A percentile compares a stretch with the other conserved stretches of the same genome.
Evolutionary conservation across 2,797 vertebrate genomes (phyloP).

Genomic region (Potorous gilbertii): DNA sequence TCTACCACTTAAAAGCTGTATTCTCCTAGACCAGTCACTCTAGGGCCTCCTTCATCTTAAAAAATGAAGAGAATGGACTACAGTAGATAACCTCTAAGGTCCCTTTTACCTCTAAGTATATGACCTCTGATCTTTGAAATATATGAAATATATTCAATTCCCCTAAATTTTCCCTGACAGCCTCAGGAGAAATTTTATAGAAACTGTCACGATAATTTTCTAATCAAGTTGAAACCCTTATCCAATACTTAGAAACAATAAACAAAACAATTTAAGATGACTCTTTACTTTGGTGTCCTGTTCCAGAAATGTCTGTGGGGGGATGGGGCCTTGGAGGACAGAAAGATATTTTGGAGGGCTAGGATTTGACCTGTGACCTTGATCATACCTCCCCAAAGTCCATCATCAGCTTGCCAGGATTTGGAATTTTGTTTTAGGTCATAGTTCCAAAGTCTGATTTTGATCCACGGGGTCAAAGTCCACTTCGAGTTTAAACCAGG

Average conservation of each 20-base stretch:
- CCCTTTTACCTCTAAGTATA: background rate
- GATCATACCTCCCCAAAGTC: slow-evolving; percentile 60
- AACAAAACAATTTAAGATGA: slow-evolving; percentile 75
- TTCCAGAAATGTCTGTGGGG: slow-evolving; percentile 75
- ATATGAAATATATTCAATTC: background rate
- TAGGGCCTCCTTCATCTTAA: slow-evolving; percentile 45
- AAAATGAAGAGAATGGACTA: background rate
- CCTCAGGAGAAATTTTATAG: slow-evolving; percentile 53
- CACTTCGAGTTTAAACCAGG: slow-evolving; percentile 69
- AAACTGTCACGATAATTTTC: slow-evolving; percentile 75
- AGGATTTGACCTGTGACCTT: slow-evolving; percentile 74
- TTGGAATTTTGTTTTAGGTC: slow-evolving; percentile 74
- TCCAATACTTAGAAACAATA: slow-evolving; percentile 76
- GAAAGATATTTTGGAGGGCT: slow-evolving; percentile 64
- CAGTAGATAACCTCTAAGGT: background rate
- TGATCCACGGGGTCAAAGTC: slow-evolving; percentile 72
- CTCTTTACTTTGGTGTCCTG: slow-evolving; percentile 61
- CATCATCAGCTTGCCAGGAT: slow-evolving; percentile 49
- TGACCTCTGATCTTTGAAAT: background rate
- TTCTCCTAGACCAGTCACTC: background rate
- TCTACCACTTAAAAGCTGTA: background rate
- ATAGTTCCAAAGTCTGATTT: slow-evolving; percentile 76
- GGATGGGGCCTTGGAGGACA: slow-evolving; percentile 35
- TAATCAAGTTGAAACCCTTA: slow-evolving; percentile 77
- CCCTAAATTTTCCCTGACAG: slow-evolving; percentile 21